phyloP scores from a whole-genome alignment of 2,797 vertebrate genomes.

The Phataginus tricuspis region DNA sequence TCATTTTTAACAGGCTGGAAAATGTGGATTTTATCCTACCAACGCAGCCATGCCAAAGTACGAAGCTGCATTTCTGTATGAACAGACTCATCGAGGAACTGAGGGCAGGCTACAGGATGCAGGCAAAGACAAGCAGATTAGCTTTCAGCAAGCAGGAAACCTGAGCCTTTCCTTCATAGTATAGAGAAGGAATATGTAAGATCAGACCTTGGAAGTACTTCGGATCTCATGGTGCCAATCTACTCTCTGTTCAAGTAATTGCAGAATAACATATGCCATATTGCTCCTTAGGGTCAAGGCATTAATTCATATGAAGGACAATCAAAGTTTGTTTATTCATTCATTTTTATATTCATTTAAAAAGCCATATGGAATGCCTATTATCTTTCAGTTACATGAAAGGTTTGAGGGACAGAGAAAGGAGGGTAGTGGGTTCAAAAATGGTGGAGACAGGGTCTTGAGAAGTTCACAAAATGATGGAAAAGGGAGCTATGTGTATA shows the following conservation, averaged over 20 bases:
- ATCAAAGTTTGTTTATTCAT: not conserved
- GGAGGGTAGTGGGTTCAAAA: not conserved
- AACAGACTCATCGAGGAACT: not conserved
- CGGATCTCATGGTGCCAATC: not conserved
- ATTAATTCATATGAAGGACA: not conserved
- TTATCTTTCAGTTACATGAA: not conserved
- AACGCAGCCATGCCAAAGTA: conserved; percentile 49
- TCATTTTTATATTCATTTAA: not conserved
- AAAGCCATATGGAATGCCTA: not conserved
- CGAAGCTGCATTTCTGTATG: not conserved
- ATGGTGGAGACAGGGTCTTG: not conserved
- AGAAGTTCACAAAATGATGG: not conserved
- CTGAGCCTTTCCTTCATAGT: not conserved
- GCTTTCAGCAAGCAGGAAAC: not conserved
- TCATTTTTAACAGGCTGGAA: not conserved
- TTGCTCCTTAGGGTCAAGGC: not conserved
- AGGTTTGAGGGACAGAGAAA: not conserved
- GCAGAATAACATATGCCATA: not conserved
- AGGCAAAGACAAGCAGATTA: conserved; percentile 33
- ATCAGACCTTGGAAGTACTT: not conserved
- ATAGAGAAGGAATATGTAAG: not conserved
- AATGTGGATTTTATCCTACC: not conserved
- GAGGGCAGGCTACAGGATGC: conserved; percentile 15
- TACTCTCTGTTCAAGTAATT: not conserved
- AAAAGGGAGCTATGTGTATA: not conserved